Percentiles rank a stretch among this genome's conserved stretches.
Conservation (phyloP, 2,113 vertebrate species). For the Notothenia rossii region DNA sequence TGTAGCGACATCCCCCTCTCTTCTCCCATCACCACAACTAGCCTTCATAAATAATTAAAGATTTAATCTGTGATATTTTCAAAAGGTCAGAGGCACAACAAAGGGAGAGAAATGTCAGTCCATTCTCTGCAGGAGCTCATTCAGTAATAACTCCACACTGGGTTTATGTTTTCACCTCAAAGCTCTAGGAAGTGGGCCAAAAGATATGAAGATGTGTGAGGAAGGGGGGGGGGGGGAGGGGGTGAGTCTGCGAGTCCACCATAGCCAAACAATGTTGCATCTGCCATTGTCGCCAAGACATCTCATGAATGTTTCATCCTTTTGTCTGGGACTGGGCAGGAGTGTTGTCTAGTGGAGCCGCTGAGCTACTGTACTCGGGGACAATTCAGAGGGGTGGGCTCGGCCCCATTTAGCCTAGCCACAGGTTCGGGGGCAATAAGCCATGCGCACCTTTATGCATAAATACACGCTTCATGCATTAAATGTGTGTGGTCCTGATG, state of each 20-base stretch:
- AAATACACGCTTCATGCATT: constrained; percentile 72
- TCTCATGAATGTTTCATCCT: constrained; percentile 69
- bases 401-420: constrained; percentile 48
- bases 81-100: constrained; percentile 92
- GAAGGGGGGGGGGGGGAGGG: not conserved
- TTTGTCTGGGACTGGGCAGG: constrained; percentile 56
- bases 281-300: constrained; percentile 37
- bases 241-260: not conserved
- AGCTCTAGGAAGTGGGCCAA: constrained; percentile 51
- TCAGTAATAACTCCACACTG: constrained; percentile 61
- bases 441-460: constrained; percentile 56
- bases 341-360: constrained; percentile 4
- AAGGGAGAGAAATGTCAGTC: constrained; percentile 80
- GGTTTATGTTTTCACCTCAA: constrained; percentile 62
- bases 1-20: constrained; percentile 71
- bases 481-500: constrained; percentile 76
- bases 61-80: constrained; percentile 96
- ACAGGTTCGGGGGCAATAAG: constrained; percentile 40
- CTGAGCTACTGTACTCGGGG: constrained; percentile 1
- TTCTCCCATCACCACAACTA: constrained; percentile 68
- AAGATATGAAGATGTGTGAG: constrained; percentile 39
- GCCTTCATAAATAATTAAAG: constrained; percentile 96
- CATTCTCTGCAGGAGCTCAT: constrained; percentile 60
- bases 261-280: constrained; percentile 56
- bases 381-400: constrained; percentile 27